These are phyloP conservation scores for Habrosyne pyritoides DNA, from an alignment of 2,888 invertebrate species.

Conservation along the genomic window DNA sequence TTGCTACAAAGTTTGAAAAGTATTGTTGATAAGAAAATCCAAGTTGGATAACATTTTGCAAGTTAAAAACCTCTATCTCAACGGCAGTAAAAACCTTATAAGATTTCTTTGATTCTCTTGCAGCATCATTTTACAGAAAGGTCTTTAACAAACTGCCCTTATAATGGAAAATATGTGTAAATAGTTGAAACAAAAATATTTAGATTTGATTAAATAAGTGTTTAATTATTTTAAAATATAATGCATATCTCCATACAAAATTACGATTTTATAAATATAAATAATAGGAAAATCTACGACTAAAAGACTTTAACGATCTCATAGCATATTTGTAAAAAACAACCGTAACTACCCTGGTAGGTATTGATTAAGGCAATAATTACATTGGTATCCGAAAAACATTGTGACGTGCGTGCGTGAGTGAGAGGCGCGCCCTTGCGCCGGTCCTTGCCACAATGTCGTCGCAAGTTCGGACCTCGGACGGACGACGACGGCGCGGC, in stretches of 20 bases:
- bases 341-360: slow-evolving; percentile 15
- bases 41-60: too few relatives aligned
- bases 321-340: background rate
- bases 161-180: too few relatives aligned
- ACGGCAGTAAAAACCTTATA: too few relatives aligned
- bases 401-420: slow-evolving; percentile 50
- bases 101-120: too few relatives aligned
- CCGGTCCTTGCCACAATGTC: slow-evolving; percentile 67
- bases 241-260: background rate
- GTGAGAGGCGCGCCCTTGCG: slow-evolving; percentile 81
- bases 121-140: too few relatives aligned
- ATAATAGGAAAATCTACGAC: background rate
- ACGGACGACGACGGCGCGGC: slow-evolving; percentile 14
- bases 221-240: too few relatives aligned
- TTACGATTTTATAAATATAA: background rate
- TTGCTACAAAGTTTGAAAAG: too few relatives aligned
- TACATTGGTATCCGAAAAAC: slow-evolving; percentile 65
- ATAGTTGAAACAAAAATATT: too few relatives aligned
- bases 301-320: background rate
- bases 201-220: too few relatives aligned
- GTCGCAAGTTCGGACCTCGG: slow-evolving; percentile 60
- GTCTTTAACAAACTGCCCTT: too few relatives aligned
- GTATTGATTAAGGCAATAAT: slow-evolving; percentile 59
- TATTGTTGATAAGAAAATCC: too few relatives aligned
- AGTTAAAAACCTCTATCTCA: too few relatives aligned